Base-by-base conservation (phyloP, 2,797 vertebrate species). In the Hydrolagus colliei region DNA sequence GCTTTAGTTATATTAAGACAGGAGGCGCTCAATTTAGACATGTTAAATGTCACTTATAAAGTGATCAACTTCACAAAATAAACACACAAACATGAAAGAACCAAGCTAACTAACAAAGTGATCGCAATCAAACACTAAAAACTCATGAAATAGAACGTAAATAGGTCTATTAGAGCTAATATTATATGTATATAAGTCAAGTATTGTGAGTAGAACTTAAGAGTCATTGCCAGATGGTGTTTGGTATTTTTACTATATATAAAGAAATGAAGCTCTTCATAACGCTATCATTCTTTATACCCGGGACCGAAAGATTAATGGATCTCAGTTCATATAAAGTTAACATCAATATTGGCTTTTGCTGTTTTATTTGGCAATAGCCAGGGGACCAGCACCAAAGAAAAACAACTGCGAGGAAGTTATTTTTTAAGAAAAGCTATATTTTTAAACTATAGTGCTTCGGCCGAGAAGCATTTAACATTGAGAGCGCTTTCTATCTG, bases 271-370 rank as follows among this genome's bases (percentile, higher is more conserved):
- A 41, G 32, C 79, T 84, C 65, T 11, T 32, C 32, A 71, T 71
- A 68, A 71, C 32, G n/a, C 52, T 63, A 67, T 84, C 9, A 71
- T 82, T 68, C 79, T 67, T 68, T 82, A 82, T 10, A 32, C 12
- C 27, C 7, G 41, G 41, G 79, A 84, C 65, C 11, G 41, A 11
- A 84, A 71, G 79, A 84, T 84, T 84, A 84, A 84, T 84, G 12
- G 79, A 84, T 41, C 22, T 16, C 41, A 35, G 79, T 84, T 84
- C 79, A 84, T 84, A 35, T 35, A 52, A 52, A 84, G 79, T 84
- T 84, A 84, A 84, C 65, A 20, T 84, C 35, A 84, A 84, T 84
- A 84, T 84, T 84, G 79, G 67, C 79, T 84, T 84, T 84, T 82
- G 63, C 35, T 71, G 79, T 84, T 84, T 71, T 18, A 67, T 82